Base-by-base conservation (phyloP, 1,140 invertebrate species). In the Drosophila tristis region DNA sequence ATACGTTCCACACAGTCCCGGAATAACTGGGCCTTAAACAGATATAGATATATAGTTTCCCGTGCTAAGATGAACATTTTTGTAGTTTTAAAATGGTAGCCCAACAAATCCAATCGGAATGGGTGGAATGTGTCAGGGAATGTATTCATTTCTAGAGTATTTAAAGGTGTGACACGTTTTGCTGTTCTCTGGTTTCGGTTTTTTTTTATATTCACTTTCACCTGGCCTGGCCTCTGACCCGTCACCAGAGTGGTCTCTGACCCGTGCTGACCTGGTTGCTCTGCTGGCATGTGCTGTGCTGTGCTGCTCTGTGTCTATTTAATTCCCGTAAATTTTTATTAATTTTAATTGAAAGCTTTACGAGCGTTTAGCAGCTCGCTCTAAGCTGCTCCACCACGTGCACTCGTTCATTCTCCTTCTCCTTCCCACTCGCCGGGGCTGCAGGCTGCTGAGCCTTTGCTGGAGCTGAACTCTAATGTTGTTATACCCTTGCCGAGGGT, bases 281-380 rank as follows among this genome's bases (percentile, higher is more conserved):
- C 20, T 45, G 25, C 23, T 13, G n/a, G 60, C n/a, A 7, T 26
- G 26, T 39, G 9, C 39, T 39, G 5, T 13, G 26, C 16, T 48
- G 39, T 16, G 23, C 23, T 25, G 23, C 2, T 25, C 23, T 25
- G 74, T 87, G 78, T 82, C 87, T 86, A 86, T 87, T 89, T 86
- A 86, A 87, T 82, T 87, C 78, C 72, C 71, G 84, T 87, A 79
- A 78, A 87, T 87, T 87, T 89, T 87, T 87, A 87, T 87, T 87
- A 87, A 87, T 87, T 87, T 87, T 87, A 87, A 87, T 89, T 87
- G 84, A 87, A 87, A 87, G 84, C 82, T 87, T 89, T 87, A 87
- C 78, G 84, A 82, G 74, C 66, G 82, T 77, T 81, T 77, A 60
- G 77, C 59, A 44, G 42, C 44, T 42, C 75, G 45, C 63, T 57